A percentile compares a stretch with the other conserved stretches of the same genome.
Evolutionary conservation across 23 tunicate genomes (phyloP).

Genomic region (Pegea sp.): DNA sequence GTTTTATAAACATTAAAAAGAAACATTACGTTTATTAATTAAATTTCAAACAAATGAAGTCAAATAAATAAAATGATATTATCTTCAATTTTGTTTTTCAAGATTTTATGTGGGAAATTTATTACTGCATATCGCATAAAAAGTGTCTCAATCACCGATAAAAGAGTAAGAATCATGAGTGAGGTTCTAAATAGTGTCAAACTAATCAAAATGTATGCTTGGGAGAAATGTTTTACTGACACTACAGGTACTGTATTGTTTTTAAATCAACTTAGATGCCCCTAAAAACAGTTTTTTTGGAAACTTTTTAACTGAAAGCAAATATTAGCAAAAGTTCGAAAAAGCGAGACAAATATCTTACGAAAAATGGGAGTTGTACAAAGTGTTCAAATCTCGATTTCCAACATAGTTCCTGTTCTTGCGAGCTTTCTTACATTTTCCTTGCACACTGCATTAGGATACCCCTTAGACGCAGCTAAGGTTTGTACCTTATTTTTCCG

Average conservation of each 20-base stretch:
- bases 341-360: conserved; percentile 27
- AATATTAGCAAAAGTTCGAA: conserved; percentile 41
- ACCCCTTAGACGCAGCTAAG: conserved; percentile 42
- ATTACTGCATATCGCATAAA: conserved; percentile 38
- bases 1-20: too few species aligned
- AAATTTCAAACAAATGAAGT: neutral
- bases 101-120: conserved; percentile 25
- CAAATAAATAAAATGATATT: too few species aligned
- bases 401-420: conserved; percentile 42
- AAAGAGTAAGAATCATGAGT: conserved; percentile 83
- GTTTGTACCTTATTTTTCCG: conserved; percentile 4
- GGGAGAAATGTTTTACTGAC: conserved; percentile 73
- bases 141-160: conserved; percentile 33
- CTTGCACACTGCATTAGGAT: conserved; percentile 56
- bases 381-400: conserved; percentile 28
- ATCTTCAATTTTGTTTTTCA: neutral
- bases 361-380: conserved; percentile 44
- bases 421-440: conserved; percentile 50
- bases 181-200: conserved; percentile 70
- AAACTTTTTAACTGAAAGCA: too few species aligned
- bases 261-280: too few species aligned
- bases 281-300: too few species aligned
- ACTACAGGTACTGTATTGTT: conserved; percentile 49
- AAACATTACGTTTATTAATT: neutral
- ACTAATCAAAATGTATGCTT: conserved; percentile 85